Evolutionary conservation across 2,888 invertebrate species (phyloP), one percentile per base, ranked within the genome.

Genomic region (Drosophila kanekoi): DNA sequence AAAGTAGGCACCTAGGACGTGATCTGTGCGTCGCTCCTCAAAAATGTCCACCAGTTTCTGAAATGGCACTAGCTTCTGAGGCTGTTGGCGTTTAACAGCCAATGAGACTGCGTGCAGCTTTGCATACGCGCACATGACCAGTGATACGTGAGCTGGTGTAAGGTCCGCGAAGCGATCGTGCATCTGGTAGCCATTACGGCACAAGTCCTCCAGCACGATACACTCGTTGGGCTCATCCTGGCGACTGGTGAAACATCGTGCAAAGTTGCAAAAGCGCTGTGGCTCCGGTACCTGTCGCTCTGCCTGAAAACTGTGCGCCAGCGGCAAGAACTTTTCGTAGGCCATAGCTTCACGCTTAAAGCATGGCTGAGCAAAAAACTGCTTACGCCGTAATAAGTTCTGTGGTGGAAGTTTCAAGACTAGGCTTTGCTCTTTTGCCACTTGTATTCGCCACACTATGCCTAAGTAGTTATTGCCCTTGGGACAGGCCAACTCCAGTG

Each of bases 21-120:
- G 23, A 56, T 90, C 89, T 2, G 74, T 35, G 3, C 75, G 75
- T 10, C 84, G 83, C 35, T 81, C 77, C 45, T 72, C 68, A 23
- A 91, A 90, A 20, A 91, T 89, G 40, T 91, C 91, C 14, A 75
- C 51, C 5, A 92, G 52, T 4, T 33, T 28, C 45, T 74, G 77
- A 23, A 84, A 89, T 20, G 77, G 67, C 1, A 58, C 43, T 14
- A 91, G 51, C 14, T 70, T 65, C 3, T 88, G 85, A 0, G 89
- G 81, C 4, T 72, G 66, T 65, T 90, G 88, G 43, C 88, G 83
- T 63, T 91, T 91, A 5, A 86, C 79, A 0, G 93, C 93, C 57
- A 93, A 87, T 3, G 93, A 93, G 4, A 93, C 81, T 0, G 93
- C 93, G 74, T 93, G 93, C 51, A 93, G 91, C 44, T 93, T 93